Percentiles rank a stretch among this genome's conserved stretches.
Evolutionary conservation across 2,797 vertebrate species (phyloP).

Genomic region (Liasis olivaceus): DNA sequence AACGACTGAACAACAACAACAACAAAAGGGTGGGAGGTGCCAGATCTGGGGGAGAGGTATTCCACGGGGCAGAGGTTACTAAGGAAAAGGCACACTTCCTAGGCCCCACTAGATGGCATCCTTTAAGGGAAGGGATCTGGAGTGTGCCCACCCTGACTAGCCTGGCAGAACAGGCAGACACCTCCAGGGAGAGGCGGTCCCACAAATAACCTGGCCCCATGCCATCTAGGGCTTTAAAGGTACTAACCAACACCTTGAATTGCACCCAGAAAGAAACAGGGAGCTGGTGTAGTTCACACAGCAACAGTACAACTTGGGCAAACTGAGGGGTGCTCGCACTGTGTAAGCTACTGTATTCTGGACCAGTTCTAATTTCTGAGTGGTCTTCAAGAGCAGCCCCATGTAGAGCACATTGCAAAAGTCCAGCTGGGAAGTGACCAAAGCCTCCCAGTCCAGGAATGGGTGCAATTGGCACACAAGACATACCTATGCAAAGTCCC

Average conservation of each 20-base stretch:
- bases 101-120: background rate
- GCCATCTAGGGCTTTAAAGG: no score
- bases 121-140: background rate
- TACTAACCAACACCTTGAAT: background rate
- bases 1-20: no score
- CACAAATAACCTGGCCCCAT: no score
- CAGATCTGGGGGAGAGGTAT: background rate
- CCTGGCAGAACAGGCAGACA: background rate
- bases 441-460: no score
- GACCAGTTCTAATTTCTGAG: background rate
- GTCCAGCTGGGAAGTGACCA: no score
- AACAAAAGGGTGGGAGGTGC: background rate
- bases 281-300: background rate
- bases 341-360: background rate
- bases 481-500: no score
- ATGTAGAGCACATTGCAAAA: background rate
- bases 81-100: background rate
- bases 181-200: no score
- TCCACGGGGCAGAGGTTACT: background rate
- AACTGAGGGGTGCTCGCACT: background rate
- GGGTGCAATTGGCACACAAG: no score
- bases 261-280: background rate
- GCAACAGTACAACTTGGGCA: background rate
- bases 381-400: background rate
- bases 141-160: background rate